These are phyloP conservation scores for Himalopsyche anomala DNA, from an alignment of 2,888 invertebrate species.

Conservation along the genomic window DNA sequence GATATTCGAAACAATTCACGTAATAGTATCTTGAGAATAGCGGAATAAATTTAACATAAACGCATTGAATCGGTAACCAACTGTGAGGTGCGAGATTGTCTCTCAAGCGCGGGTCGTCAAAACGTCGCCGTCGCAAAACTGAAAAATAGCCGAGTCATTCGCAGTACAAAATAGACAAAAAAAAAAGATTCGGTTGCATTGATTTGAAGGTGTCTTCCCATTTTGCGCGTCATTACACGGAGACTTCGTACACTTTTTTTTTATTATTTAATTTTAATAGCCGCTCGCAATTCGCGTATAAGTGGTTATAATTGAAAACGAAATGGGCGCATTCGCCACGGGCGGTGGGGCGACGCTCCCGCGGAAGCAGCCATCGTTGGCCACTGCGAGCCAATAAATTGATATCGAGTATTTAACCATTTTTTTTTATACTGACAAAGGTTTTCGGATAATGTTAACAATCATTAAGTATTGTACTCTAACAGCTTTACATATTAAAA, in stretches of 20 bases:
- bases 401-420: no score
- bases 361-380: background rate
- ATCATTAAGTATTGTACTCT: no score
- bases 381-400: background rate
- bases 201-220: constrained; percentile 37
- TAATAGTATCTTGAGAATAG: no score
- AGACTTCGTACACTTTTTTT: background rate
- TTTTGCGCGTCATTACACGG: constrained; percentile 41
- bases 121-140: constrained; percentile 3
- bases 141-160: background rate
- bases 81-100: background rate
- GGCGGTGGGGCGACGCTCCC: constrained; percentile 42
- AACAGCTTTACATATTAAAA: no score
- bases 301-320: constrained; percentile 60
- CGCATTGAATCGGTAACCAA: no score
- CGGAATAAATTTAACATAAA: no score
- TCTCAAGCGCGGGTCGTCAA: background rate
- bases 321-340: constrained; percentile 55
- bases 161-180: constrained; percentile 6
- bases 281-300: constrained; percentile 55
- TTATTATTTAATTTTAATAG: constrained; percentile 37
- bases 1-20: no score
- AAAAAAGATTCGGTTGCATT: constrained; percentile 6
- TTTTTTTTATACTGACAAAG: no score
- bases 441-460: no score